phyloP scores from a whole-genome alignment of 2,888 invertebrate species.

The Tinea trinotella region DNA sequence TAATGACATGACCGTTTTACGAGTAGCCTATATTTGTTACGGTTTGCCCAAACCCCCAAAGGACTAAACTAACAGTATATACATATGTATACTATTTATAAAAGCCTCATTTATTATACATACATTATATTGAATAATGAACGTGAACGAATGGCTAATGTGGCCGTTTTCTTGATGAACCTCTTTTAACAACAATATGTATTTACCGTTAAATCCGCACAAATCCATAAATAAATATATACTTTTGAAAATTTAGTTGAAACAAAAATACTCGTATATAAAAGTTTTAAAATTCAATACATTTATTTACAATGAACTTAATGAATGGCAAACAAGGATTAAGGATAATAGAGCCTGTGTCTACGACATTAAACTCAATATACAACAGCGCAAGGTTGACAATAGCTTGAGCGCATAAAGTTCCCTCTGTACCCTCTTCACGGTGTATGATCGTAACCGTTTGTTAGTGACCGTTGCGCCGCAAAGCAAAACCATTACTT shows the following conservation, averaged over 20 bases:
- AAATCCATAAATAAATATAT: neutral
- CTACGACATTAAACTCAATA: neutral
- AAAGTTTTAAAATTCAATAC: neutral
- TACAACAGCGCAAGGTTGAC: neutral
- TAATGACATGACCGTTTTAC: slow-evolving; percentile 3
- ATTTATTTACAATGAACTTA: neutral
- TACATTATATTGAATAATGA: neutral
- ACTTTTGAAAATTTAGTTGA: neutral
- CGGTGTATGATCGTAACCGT: slow-evolving; percentile 55
- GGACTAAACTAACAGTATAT: neutral
- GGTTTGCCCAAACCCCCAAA: neutral
- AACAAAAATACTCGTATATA: neutral
- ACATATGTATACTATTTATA: neutral
- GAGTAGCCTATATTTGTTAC: neutral
- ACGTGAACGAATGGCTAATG: neutral
- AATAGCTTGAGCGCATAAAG: neutral
- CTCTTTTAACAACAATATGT: neutral
- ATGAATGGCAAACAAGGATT: neutral
- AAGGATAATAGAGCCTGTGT: neutral
- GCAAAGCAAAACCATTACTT: slow-evolving; percentile 20
- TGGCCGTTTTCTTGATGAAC: neutral
- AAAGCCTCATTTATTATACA: neutral
- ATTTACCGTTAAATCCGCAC: neutral
- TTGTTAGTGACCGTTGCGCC: slow-evolving; percentile 42
- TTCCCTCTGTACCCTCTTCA: slow-evolving; percentile 39